These are phyloP conservation scores for Tretioscincus oriximinensis DNA, from an alignment of 2,113 vertebrate species.

Conservation along the genomic window DNA sequence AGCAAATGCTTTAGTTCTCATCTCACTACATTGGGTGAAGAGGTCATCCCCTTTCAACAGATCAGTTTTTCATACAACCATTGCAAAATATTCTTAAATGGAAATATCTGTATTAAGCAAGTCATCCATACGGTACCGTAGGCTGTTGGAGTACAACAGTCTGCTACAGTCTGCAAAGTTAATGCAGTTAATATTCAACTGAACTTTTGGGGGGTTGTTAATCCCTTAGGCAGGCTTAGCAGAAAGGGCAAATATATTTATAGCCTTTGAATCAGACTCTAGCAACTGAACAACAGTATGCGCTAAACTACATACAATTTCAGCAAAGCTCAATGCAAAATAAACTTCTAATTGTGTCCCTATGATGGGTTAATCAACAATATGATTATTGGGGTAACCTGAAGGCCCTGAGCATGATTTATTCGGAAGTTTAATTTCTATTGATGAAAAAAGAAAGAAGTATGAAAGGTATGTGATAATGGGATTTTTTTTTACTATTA, in stretches of 20 bases:
- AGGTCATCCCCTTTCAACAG: slow-evolving; percentile 42
- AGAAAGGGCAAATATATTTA: slow-evolving; percentile 93
- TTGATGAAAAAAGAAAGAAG: slow-evolving; percentile 11
- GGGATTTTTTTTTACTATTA: no score
- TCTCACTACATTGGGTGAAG: slow-evolving; percentile 33
- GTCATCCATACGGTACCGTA: slow-evolving; percentile 63
- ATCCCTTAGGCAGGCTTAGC: slow-evolving; percentile 80
- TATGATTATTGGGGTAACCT: slow-evolving; percentile 30
- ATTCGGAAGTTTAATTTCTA: slow-evolving; percentile 24
- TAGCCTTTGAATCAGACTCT: slow-evolving; percentile 84
- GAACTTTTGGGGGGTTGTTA: slow-evolving; percentile 80
- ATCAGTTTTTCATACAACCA: slow-evolving; percentile 43
- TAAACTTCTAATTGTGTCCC: slow-evolving; percentile 55
- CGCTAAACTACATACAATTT: slow-evolving; percentile 67
- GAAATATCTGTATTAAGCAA: slow-evolving; percentile 67
- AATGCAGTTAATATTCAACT: slow-evolving; percentile 79
- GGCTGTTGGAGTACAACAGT: slow-evolving; percentile 68
- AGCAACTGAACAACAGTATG: slow-evolving; percentile 74
- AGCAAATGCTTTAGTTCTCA: background rate
- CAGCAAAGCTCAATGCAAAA: slow-evolving; percentile 61
- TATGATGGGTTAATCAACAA: slow-evolving; percentile 37
- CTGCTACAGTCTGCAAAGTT: slow-evolving; percentile 70
- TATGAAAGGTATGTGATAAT: no score
- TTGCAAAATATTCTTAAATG: slow-evolving; percentile 39
- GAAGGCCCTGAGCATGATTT: slow-evolving; percentile 39